Base-by-base conservation (phyloP, 2,888 invertebrate species). In the Aromia moschata region DNA sequence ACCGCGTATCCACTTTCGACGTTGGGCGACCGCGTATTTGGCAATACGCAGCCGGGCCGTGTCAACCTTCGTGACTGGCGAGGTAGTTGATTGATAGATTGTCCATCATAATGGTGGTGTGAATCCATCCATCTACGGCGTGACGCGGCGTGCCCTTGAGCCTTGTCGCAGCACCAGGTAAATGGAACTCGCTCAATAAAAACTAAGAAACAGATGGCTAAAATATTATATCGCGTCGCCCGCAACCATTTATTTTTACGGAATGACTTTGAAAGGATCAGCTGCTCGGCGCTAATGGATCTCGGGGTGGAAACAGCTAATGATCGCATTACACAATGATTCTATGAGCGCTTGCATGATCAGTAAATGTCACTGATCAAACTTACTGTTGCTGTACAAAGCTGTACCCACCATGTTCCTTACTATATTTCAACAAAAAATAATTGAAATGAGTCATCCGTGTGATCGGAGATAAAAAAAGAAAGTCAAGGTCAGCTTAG, bases 101-200 rank as follows among this genome's bases (percentile, higher is more conserved):
- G 80, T 80, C 80, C 79, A 78, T 80, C 80, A 79, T 80, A 78
- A 79, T 79, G 78, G 77, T 73, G 73, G 76, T 74, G 75, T 70
- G 69, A 73, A 75, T 75, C 76, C 78, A 80, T 79, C 80, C 79
- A 80, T 80, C 79, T 70, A 64, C 60, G 52, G 58, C 66, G 73
- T 72, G 75, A 74, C 73, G 73, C 68, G 65, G 73, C 68, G 65
- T 65, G 74, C 75, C 76, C 75, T 74, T 70, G 72, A 65, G 72
- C 65, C 68, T 60, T 68, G 70, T 71, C 68, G 61, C 49, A 36
- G 62, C 65, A 65, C 72, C 74, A 77, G 75, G 76, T 76, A 76
- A 69, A 72, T 67, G 56, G 57, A 60, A 57, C 57, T 54, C 17
- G 38, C 43, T 38, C 43, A 33, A 40, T 49, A 49, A 49, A 45